Base-by-base conservation (phyloP, 2,888 invertebrate genomes). In the Baccha elongata region DNA sequence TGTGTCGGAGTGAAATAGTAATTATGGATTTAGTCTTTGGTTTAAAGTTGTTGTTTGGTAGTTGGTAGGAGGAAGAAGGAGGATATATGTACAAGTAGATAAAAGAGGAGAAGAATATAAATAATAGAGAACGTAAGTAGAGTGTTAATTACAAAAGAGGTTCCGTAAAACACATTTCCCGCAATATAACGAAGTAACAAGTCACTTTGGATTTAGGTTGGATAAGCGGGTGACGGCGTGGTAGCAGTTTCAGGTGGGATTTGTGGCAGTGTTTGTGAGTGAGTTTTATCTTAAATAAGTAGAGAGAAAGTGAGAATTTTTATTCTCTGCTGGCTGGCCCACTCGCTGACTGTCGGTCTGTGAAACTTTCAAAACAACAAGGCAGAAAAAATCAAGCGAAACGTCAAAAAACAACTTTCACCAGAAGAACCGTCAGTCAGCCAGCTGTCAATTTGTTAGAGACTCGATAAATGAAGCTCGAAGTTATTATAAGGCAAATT, bases 1-100 rank as follows among this genome's bases (percentile, higher is more conserved):
- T 72, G 48, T 68, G 72, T 78, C 78, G 52, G 78, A 83, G 78
- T 78, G 83, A 83, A 83, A 83, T 83, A 83, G 78, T 78, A 83
- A 83, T 67, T 71, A 69, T 75, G 67, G 32, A 50, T 76, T 60
- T 46, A 76, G 40, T 76, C 76, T 78, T 83, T 83, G 78, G 53
- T 64, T 83, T 68, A 73, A 46, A 68, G 73, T 44, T 71, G 71
- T 64, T 46, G 68, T 37, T 76, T 78, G 50, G 55, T 78, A 78
- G 37, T 72, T 78, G 55, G 60, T 76, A 68, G 83, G 68, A 83
- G 68, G 46, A 78, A 73, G 83, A 73, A 72, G 78, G 83, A 78
- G 65, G 67, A 44, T 58, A 10, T 40, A 71, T 78, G 58, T 78
- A 83, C 72, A 78, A 58, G 65, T 50, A 64, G 67, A 62, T 62